These are phyloP conservation scores for Chelon auratus DNA, from an alignment of 2,797 vertebrate species.

Conservation along the genomic window DNA sequence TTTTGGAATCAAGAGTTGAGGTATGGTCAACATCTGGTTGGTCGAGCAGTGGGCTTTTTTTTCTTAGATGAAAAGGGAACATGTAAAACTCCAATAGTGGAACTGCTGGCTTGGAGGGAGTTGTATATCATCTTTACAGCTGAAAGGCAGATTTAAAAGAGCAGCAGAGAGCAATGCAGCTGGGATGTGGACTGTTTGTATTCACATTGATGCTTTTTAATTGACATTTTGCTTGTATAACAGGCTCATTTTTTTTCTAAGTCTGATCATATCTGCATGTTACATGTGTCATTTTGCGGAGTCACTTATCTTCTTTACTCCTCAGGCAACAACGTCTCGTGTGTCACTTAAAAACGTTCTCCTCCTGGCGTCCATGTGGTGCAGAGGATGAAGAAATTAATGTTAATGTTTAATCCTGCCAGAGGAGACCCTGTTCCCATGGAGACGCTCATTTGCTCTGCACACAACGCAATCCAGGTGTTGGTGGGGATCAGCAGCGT, in stretches of 20 bases:
- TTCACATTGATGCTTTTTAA: not conserved
- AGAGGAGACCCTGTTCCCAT: constrained; percentile 57
- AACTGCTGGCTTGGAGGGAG: not conserved
- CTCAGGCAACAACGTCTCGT: not conserved
- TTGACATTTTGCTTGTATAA: not conserved
- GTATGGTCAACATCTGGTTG: not conserved
- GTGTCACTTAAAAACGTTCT: too few species aligned
- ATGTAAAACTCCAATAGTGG: not conserved
- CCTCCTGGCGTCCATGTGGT: not conserved
- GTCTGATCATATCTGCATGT: not conserved
- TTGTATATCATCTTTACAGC: not conserved
- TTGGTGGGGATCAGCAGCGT: constrained; percentile 38
- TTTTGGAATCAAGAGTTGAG: not conserved
- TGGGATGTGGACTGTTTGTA: not conserved
- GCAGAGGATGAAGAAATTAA: constrained; percentile 27
- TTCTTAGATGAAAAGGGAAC: not conserved
- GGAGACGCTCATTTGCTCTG: constrained; percentile 50
- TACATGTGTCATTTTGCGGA: not conserved
- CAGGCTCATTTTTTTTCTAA: not conserved
- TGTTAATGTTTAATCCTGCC: constrained; percentile 34
- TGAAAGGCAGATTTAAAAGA: not conserved
- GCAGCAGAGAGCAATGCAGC: not conserved
- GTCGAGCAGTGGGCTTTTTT: not conserved
- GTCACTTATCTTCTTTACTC: not conserved
- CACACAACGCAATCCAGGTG: constrained; percentile 41